Conservation (phyloP, 2,797 vertebrate genomes). For the Pangasius djambal region DNA sequence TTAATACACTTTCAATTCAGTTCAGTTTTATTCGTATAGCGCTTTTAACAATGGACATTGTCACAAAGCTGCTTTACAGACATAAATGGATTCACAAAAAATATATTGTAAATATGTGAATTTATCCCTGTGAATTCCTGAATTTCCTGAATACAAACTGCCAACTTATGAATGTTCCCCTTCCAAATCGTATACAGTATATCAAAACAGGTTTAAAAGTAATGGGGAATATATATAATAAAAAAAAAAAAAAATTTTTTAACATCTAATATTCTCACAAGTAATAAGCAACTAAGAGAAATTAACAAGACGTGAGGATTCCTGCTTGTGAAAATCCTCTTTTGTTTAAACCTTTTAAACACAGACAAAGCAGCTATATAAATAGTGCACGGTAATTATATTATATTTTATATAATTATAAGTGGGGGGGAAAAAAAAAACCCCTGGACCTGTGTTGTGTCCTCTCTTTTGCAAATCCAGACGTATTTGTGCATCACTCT, state of each 20-base stretch:
- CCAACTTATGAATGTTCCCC: not conserved
- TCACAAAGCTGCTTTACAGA: no score
- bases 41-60: no score
- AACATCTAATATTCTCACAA: not conserved
- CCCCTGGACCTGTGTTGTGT: not conserved
- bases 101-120: no score
- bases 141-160: not conserved
- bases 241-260: no score
- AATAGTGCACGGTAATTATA: not conserved
- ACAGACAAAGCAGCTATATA: not conserved
- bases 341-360: not conserved
- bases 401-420: not conserved
- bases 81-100: no score
- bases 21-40: no score
- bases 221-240: not conserved
- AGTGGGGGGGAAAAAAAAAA: not conserved
- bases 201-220: not conserved
- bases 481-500: slow-evolving; percentile 42
- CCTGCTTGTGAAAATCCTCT: not conserved
- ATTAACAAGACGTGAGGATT: not conserved
- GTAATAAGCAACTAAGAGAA: not conserved
- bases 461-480: slow-evolving; percentile 22
- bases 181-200: not conserved
- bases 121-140: no score
- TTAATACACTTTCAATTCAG: not conserved